Evolutionary conservation across 1,140 invertebrate species (phyloP).

Genomic region (Hylaeus volcanicus): DNA sequence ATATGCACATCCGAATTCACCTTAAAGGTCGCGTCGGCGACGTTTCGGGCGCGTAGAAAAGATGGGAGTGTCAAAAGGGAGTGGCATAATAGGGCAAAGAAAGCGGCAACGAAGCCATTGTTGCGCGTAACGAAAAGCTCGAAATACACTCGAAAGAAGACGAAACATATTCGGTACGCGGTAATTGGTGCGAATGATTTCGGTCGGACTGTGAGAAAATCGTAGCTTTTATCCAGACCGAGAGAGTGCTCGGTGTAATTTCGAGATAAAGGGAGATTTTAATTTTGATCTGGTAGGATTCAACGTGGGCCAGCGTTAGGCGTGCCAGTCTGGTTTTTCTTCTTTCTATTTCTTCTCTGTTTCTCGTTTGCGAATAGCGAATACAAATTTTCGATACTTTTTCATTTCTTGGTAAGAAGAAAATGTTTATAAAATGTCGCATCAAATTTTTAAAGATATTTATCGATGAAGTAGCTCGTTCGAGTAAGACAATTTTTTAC

Average conservation of each 20-base stretch:
- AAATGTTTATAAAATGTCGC: too few species aligned
- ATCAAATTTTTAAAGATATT: too few species aligned
- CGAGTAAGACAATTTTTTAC: too few species aligned
- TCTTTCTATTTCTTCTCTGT: too few species aligned
- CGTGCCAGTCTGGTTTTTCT: too few species aligned
- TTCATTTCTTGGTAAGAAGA: background rate
- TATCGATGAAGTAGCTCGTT: too few species aligned
- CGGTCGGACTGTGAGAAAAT: background rate
- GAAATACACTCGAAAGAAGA: conserved; percentile 34
- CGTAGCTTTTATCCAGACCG: background rate
- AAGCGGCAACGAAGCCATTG: conserved; percentile 26
- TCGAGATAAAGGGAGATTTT: background rate
- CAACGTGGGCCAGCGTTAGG: too few species aligned
- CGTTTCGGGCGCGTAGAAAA: background rate
- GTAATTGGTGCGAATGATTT: conserved; percentile 36
- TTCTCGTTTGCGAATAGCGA: background rate
- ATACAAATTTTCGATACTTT: too few species aligned
- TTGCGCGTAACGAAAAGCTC: conserved; percentile 33
- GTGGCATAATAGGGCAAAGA: conserved; percentile 35
- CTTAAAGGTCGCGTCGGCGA: conserved; percentile 6
- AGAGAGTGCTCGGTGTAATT: background rate
- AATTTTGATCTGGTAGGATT: background rate
- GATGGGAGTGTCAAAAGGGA: background rate
- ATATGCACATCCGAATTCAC: background rate
- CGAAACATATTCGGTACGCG: conserved; percentile 9